A percentile compares a stretch with the other conserved stretches of the same genome.
These are phyloP conservation scores for Mola mola DNA, from an alignment of 2,113 vertebrate genomes.

Conservation along the genomic window DNA sequence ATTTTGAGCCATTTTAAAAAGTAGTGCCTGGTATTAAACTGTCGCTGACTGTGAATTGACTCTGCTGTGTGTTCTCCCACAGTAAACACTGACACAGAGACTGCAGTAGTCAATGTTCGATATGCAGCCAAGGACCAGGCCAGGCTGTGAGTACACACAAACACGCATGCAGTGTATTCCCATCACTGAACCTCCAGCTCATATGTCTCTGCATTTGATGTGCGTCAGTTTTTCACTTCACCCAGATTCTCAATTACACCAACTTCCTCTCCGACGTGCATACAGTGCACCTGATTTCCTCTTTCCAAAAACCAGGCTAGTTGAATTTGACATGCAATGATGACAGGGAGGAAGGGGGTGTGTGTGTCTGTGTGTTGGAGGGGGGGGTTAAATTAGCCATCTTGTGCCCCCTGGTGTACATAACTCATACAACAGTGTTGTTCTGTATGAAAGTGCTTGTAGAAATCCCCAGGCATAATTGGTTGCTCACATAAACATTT, in stretches of 20 bases:
- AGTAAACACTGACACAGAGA: constrained; percentile 99
- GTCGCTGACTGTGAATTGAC: constrained; percentile 29
- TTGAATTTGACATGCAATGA: constrained; percentile 49
- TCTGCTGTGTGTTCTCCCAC: constrained; percentile 34
- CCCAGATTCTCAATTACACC: constrained; percentile 1
- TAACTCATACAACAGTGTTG: constrained; percentile 36
- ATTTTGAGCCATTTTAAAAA: neutral
- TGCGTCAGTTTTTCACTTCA: constrained; percentile 6
- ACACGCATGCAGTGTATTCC: constrained; percentile 8
- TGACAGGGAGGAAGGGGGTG: no score
- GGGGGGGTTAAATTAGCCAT: constrained; percentile 55
- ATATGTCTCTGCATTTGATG: constrained; percentile 22
- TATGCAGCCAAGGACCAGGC: constrained; percentile 96
- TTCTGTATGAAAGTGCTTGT: constrained; percentile 11
- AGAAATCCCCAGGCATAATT: constrained; percentile 6
- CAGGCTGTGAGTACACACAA: constrained; percentile 89
- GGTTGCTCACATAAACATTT: constrained; percentile 5
- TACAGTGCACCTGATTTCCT: constrained; percentile 36
- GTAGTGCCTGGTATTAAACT: neutral
- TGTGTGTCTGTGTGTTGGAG: neutral
- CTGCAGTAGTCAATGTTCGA: constrained; percentile 97
- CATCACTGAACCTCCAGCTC: constrained; percentile 19
- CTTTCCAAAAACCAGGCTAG: constrained; percentile 22
- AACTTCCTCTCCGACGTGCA: constrained; percentile 17
- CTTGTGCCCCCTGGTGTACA: constrained; percentile 75